phyloP scores from a whole-genome alignment of 2,888 invertebrate species.

The Pyrrhosoma nymphula region DNA sequence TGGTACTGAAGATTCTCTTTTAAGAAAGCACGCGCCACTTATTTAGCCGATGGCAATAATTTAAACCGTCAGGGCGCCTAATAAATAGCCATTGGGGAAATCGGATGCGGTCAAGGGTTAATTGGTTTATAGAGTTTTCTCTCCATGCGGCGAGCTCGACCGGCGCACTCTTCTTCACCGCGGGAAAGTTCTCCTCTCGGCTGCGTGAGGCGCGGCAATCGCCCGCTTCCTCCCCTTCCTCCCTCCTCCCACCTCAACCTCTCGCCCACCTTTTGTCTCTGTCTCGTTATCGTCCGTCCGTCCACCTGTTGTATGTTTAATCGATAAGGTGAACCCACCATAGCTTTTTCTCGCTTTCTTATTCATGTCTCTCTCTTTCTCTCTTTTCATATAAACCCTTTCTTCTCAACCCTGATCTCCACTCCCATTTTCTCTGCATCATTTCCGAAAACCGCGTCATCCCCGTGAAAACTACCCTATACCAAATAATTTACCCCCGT shows the following conservation, averaged over 20 bases:
- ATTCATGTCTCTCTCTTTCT: constrained; percentile 35
- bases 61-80: too few species aligned
- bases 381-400: not conserved
- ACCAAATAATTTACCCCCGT: not conserved
- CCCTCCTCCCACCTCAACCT: too few species aligned
- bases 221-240: not conserved
- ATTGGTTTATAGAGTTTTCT: too few species aligned
- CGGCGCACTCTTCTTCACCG: too few species aligned
- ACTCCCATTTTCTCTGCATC: not conserved
- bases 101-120: too few species aligned
- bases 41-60: too few species aligned
- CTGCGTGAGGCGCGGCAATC: too few species aligned
- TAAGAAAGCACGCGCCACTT: too few species aligned
- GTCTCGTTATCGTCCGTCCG: not conserved
- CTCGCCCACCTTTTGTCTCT: not conserved
- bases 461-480: not conserved
- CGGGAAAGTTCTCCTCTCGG: too few species aligned
- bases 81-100: too few species aligned
- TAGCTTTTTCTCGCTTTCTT: not conserved
- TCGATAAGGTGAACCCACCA: not conserved
- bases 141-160: too few species aligned
- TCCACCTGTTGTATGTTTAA: not conserved
- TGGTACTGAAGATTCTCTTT: too few species aligned
- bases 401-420: not conserved
- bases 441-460: not conserved